Evolutionary conservation across 2,888 invertebrate species (phyloP).

Genomic region (Cecidostiba fungosa): DNA sequence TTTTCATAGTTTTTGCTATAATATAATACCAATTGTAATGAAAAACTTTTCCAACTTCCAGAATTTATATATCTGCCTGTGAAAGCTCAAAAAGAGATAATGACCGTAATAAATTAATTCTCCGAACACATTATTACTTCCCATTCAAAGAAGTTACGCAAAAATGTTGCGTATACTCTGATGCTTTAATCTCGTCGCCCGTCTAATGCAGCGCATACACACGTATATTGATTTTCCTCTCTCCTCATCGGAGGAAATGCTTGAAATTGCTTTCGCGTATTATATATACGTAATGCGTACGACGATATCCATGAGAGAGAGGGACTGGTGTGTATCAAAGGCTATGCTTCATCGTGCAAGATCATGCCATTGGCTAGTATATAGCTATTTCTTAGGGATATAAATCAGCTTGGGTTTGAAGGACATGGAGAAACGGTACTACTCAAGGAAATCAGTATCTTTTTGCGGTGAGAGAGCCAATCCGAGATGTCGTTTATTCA

Average conservation of each 20-base stretch:
- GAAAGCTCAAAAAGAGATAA: not conserved
- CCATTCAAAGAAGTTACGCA: not conserved
- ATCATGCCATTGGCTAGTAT: conserved; percentile 9
- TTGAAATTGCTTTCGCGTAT: conserved; percentile 18
- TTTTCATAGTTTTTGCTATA: not conserved
- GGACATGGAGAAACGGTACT: not conserved
- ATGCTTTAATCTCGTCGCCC: not conserved
- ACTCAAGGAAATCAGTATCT: not conserved
- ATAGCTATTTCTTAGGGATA: not conserved
- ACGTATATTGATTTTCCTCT: not conserved
- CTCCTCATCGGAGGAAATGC: not conserved
- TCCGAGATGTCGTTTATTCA: not conserved
- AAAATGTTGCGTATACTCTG: not conserved
- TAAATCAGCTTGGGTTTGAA: not conserved
- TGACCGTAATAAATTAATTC: not conserved
- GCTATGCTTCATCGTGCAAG: conserved; percentile 22
- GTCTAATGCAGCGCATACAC: not conserved
- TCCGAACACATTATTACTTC: no score
- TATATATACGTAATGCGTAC: not conserved
- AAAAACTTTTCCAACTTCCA: not conserved
- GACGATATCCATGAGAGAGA: not conserved
- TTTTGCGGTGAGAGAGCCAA: not conserved
- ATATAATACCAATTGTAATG: not conserved
- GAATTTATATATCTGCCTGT: not conserved
- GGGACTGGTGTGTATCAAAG: not conserved